phyloP scores from a whole-genome alignment of 2,888 invertebrate genomes.

The Himalopsyche kuldschensis region DNA sequence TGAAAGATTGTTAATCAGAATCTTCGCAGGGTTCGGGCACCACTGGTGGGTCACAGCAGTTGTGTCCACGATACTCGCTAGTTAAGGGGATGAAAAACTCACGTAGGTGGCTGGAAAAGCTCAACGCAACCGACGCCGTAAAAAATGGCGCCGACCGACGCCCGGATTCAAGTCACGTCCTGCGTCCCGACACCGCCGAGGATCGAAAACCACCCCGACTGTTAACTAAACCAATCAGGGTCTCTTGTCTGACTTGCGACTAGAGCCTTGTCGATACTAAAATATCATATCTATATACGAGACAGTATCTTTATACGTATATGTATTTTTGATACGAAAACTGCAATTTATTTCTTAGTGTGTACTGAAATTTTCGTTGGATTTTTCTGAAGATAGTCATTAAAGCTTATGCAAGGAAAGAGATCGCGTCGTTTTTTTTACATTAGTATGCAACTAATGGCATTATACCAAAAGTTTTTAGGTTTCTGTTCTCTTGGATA shows the following conservation, averaged over 20 bases:
- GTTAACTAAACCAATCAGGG: slow-evolving; percentile 40
- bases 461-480: too few species aligned
- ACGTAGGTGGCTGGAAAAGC: not conserved
- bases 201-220: slow-evolving; percentile 27
- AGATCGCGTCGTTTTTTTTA: too few species aligned
- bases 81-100: slow-evolving; percentile 1
- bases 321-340: not conserved
- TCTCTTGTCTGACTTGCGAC: slow-evolving; percentile 31
- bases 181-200: not conserved
- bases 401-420: too few species aligned
- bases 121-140: not conserved
- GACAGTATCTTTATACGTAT: not conserved
- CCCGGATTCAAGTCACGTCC: slow-evolving; percentile 32
- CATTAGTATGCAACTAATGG: too few species aligned
- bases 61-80: not conserved
- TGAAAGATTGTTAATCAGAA: too few species aligned
- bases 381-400: too few species aligned
- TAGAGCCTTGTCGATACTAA: not conserved
- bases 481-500: too few species aligned
- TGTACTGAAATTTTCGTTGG: not conserved
- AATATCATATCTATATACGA: not conserved
- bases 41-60: not conserved
- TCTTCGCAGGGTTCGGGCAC: not conserved
- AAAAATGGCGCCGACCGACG: not conserved
- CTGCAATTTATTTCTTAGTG: not conserved